Base-by-base conservation (phyloP, 2,888 invertebrate species). In the Cephus rjabovi region DNA sequence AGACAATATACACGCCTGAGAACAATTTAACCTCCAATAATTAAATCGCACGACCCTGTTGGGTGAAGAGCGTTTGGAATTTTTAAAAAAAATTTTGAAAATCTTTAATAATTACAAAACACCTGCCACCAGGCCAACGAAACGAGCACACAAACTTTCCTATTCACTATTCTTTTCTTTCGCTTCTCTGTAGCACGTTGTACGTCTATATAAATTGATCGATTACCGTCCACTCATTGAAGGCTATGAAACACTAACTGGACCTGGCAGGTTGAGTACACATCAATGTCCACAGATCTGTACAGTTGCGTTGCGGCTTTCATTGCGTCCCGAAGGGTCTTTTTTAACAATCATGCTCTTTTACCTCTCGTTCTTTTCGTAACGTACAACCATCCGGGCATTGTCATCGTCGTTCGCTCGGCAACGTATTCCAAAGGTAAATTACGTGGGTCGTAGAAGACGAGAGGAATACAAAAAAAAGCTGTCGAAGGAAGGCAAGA, bases 341-440 rank as follows among this genome's bases (percentile, higher is more conserved):
- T 56, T 40, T 11, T 37, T 40, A 75, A 33, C 75, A 70, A 75
- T 74, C 74, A 75, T 74, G 37, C 69, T 35, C 68, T 70, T 75
- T 80, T 75, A 34, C 15, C 23, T 71, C 74, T 35, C 15, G 9
- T 34, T 77, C 69, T 34, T 12, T 30, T 23, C 23, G 56, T 23
- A 23, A 56, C 0, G 56, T 56, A 56, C 56, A 6, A 56, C 56
- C 23, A 56, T 23, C 9, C 56, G 9, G 56, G 56, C 56, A 56
- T 56, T 56, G 56, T 56, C 56, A 23, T 56, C 9, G 56, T 23
- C 56, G 23, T 56, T 23, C 56, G 23, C 9, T 56, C 23, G 9
- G 56, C 9, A 23, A 56, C 23, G 23, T 23, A 9, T 23, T 56
- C 56, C 9, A 11, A 56, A 56, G 56, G 23, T 56, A 56, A 56